phyloP scores from a whole-genome alignment of 1,140 invertebrate species.

The Nasonia longicornis region DNA sequence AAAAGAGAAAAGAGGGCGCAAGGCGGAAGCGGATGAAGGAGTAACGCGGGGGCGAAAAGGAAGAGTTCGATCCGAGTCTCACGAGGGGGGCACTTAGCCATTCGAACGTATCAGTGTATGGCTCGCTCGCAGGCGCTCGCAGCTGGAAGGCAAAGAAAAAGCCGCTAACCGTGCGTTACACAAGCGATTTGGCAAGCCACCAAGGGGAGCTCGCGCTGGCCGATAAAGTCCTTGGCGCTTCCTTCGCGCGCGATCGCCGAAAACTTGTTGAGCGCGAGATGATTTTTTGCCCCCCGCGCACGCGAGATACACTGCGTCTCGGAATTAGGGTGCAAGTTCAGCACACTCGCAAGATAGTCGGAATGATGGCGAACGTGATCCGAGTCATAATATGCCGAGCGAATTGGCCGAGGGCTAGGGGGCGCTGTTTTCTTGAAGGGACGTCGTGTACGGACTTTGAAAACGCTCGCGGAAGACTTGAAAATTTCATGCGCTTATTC shows the following conservation, averaged over 20 bases:
- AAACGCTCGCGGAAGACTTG: too few species aligned
- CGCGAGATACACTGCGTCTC: too few species aligned
- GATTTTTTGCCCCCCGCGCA: background rate
- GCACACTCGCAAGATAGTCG: too few species aligned
- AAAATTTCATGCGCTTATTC: too few species aligned
- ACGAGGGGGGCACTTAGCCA: slow-evolving; percentile 13
- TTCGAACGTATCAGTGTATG: slow-evolving; percentile 25
- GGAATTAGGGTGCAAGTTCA: background rate
- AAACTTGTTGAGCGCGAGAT: background rate
- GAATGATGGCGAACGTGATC: background rate
- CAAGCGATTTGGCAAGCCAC: slow-evolving; percentile 54
- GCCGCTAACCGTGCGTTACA: slow-evolving; percentile 35
- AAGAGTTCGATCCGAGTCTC: slow-evolving; percentile 15
- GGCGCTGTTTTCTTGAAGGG: too few species aligned
- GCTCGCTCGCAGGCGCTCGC: background rate
- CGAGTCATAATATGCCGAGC: background rate
- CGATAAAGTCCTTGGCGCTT: slow-evolving; percentile 50
- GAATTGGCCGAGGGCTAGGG: background rate
- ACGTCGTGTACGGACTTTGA: too few species aligned
- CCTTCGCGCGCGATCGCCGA: background rate
- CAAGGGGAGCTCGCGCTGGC: slow-evolving; percentile 45
- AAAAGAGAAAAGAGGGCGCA: slow-evolving; percentile 13
- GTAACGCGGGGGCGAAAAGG: background rate
- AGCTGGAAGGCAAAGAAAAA: background rate
- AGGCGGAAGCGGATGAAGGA: background rate